A percentile compares a stretch with the other conserved stretches of the same genome.
phyloP scores from a whole-genome alignment of 2,888 invertebrate species.

The Acrobasis repandana region DNA sequence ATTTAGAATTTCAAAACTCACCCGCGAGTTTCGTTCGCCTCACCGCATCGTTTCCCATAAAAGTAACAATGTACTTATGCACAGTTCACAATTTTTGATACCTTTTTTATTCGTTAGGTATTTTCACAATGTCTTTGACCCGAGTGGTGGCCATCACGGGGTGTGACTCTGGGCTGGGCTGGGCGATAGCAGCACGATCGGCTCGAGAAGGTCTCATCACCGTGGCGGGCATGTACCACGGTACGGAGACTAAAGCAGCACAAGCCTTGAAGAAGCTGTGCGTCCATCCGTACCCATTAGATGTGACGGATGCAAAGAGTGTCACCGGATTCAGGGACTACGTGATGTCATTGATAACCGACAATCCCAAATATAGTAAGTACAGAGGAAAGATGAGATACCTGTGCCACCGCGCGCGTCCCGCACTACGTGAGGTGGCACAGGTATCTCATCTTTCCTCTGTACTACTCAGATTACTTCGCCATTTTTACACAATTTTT shows the following conservation, averaged over 20 bases:
- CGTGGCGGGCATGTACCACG: constrained; percentile 89
- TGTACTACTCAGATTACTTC: too few relatives aligned
- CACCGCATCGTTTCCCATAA: too few relatives aligned
- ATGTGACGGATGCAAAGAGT: constrained; percentile 85
- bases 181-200: constrained; percentile 85
- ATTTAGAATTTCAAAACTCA: too few relatives aligned
- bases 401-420: too few relatives aligned
- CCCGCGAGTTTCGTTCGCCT: too few relatives aligned
- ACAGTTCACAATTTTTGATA: too few relatives aligned
- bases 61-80: too few relatives aligned
- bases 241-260: constrained; percentile 77
- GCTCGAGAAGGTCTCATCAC: constrained; percentile 87
- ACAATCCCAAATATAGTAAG: constrained; percentile 80
- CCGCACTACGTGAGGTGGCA: too few relatives aligned
- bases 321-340: constrained; percentile 75
- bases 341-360: constrained; percentile 68
- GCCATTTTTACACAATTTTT: too few relatives aligned
- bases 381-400: too few relatives aligned
- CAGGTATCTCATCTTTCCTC: too few relatives aligned
- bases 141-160: constrained; percentile 89
- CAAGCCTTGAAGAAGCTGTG: constrained; percentile 63
- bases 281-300: constrained; percentile 82
- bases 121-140: constrained; percentile 48
- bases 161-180: constrained; percentile 94
- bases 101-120: constrained; percentile 1